These are phyloP conservation scores for Barnardius zonarius DNA, from an alignment of 2,113 vertebrate species.

Conservation along the genomic window DNA sequence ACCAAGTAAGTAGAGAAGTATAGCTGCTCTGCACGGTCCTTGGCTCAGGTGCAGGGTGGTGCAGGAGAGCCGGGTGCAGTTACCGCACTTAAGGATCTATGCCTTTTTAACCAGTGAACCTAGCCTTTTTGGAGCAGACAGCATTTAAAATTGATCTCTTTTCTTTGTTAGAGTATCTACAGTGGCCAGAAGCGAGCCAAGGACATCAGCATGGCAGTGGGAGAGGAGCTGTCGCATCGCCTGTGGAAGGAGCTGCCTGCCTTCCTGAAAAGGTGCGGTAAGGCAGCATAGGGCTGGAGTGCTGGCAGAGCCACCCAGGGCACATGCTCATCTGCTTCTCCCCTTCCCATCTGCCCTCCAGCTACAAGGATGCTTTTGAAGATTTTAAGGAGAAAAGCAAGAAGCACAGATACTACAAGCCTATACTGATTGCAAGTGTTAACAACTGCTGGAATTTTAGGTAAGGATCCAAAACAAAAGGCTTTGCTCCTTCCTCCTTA, in stretches of 20 bases:
- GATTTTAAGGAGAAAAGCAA: slow-evolving; percentile 75
- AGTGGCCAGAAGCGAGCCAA: slow-evolving; percentile 60
- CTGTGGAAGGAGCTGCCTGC: slow-evolving; percentile 71
- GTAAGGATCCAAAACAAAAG: slow-evolving; percentile 62
- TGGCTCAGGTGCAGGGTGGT: background rate
- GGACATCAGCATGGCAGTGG: slow-evolving; percentile 55
- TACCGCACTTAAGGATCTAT: background rate
- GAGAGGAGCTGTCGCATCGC: slow-evolving; percentile 12
- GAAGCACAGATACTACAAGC: slow-evolving; percentile 62
- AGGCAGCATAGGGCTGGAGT: fast-evolving
- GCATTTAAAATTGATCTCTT: background rate
- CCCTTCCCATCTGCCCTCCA: slow-evolving; percentile 36
- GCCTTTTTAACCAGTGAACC: background rate
- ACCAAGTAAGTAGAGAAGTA: background rate
- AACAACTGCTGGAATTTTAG: slow-evolving; percentile 83
- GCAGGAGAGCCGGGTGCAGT: background rate
- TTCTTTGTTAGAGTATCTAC: slow-evolving; percentile 71
- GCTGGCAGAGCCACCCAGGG: background rate
- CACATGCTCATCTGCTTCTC: background rate
- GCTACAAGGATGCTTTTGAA: slow-evolving; percentile 79
- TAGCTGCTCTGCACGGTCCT: background rate
- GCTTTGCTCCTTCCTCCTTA: background rate
- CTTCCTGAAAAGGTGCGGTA: slow-evolving; percentile 79
- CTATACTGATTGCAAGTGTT: slow-evolving; percentile 81
- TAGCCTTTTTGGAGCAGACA: background rate